Evolutionary conservation across 2,797 vertebrate genomes (phyloP).

Genomic region (Nannoperca obscura): DNA sequence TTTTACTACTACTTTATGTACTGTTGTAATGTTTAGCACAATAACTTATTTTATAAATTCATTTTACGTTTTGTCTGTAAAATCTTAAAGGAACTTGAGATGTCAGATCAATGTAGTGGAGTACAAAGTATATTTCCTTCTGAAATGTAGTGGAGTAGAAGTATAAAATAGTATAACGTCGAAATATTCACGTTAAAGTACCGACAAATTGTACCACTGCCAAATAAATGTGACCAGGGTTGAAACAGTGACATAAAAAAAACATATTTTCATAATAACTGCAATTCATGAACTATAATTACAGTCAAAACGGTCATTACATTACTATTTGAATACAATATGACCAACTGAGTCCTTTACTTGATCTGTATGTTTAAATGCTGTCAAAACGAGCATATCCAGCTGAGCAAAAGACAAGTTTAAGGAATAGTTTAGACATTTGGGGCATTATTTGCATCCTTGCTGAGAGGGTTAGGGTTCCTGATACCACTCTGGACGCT

Average conservation of each 20-base stretch:
- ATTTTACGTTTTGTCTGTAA: background rate
- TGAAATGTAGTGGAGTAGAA: no score
- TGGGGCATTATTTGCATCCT: no score
- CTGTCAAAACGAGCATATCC: no score
- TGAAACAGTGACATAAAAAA: conserved; percentile 1
- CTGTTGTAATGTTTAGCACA: background rate
- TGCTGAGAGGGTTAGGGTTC: no score
- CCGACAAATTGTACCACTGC: background rate
- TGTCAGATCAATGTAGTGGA: no score
- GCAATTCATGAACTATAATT: background rate
- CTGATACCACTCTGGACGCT: background rate
- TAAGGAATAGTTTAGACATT: background rate
- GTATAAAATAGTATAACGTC: no score
- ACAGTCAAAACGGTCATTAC: background rate
- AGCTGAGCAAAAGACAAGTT: background rate
- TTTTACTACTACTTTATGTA: background rate
- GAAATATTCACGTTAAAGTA: no score
- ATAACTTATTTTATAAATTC: background rate
- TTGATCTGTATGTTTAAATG: background rate
- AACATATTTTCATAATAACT: conserved; percentile 4
- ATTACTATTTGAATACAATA: background rate
- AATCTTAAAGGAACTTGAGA: background rate
- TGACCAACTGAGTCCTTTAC: background rate
- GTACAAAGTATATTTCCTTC: no score
- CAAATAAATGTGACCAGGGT: conserved; percentile 1